Conservation (phyloP, 2,797 vertebrate species). For the Nasua narica region DNA sequence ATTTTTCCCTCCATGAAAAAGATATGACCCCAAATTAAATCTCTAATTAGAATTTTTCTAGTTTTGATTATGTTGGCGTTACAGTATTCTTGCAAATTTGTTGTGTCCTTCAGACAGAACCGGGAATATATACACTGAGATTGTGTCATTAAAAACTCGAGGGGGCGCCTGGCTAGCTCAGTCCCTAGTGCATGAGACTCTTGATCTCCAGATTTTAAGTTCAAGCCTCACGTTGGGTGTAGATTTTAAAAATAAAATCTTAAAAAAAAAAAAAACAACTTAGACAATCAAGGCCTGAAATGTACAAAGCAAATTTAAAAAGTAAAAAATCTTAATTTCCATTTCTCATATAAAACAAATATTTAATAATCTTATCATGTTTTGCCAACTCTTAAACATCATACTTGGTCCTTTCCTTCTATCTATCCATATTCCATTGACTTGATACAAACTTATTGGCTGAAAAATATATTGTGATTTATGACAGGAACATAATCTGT, state of each 20-base stretch:
- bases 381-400: neutral
- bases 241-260: neutral
- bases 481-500: neutral
- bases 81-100: neutral
- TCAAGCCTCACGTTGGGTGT: neutral
- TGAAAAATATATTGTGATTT: constrained; percentile 3
- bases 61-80: neutral
- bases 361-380: neutral
- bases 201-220: neutral
- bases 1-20: constrained; percentile 34
- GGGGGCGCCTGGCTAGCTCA: neutral
- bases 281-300: neutral
- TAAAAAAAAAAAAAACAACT: neutral
- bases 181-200: neutral
- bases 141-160: neutral
- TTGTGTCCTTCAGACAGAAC: neutral
- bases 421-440: neutral
- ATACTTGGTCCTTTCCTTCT: neutral
- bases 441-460: neutral
- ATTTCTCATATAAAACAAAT: neutral
- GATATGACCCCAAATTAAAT: neutral
- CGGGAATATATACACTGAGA: neutral
- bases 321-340: neutral
- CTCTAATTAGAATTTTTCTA: constrained; percentile 6
- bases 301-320: neutral